Base-by-base conservation (phyloP, 2,113 vertebrate species). In the Rhinoderma darwinii region DNA sequence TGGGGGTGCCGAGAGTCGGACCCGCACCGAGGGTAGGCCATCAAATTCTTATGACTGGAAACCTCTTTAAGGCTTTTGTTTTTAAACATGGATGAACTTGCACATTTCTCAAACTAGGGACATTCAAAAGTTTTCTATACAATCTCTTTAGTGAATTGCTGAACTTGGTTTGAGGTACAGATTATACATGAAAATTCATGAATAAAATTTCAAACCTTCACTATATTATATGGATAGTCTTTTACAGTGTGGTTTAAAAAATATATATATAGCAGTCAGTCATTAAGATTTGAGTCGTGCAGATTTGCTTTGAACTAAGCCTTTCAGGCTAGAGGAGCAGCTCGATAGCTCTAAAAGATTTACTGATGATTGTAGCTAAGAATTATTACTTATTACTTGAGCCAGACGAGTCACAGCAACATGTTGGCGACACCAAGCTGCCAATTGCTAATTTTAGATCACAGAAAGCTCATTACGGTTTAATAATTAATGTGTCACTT, bases 131-230 rank as follows among this genome's bases (percentile, higher is more conserved):
- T 30, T 84, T 84, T 17, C 25, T 43, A 50, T 43, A 11, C 43
- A 75, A 76, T 37, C 68, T 84, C 37, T 84, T 76, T 75, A 59
- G 18, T 2, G 20, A 17, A 37, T 6, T 17, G 47, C 44, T 44
- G 37, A 75, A 76, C n/a, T 61, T 27, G 30, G 66, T 86, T 15
- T 11, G 9, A 56, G 61, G 63, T 27, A 68, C 27, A 30, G 74
- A 54, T 86, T 79, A 70, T n/a, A 56, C 14, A 70, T 86, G 44
- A 86, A 80, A 70, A 86, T 86, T 80, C 84, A 86, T 80, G 59
- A 86, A 44, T 50, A 11, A 80, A 68, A 51, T 78, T 68, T 61
- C 27, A 51, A 75, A 15, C 22, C 39, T 77, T 39, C 32, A 7
- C 20, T 35, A 75, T 39, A 43, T 44, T 61, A 74, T 61, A 76